Evolutionary conservation across 2,888 invertebrate species (phyloP).

Genomic region (Amblyjoppa proteus): DNA sequence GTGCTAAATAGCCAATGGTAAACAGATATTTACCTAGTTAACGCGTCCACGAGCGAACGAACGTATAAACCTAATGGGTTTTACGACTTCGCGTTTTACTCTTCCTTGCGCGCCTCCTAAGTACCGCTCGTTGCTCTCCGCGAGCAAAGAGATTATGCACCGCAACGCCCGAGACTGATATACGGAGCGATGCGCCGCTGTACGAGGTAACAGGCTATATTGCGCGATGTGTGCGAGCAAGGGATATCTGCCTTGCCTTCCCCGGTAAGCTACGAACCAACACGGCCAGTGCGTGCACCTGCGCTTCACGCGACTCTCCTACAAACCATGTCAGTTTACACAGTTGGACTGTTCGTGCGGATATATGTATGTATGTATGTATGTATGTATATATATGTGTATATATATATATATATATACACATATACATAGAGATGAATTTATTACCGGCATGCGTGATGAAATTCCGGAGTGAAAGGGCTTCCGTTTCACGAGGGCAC

Average conservation of each 20-base stretch:
- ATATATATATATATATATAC: neutral
- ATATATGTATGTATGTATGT: neutral
- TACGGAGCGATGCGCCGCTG: neutral
- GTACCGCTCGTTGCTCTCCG: slow-evolving; percentile 20
- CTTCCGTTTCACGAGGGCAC: slow-evolving; percentile 57
- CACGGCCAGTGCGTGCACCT: slow-evolving; percentile 28
- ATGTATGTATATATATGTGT: neutral
- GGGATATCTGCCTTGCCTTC: slow-evolving; percentile 34
- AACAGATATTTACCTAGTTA: slow-evolving; percentile 60
- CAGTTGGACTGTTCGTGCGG: neutral
- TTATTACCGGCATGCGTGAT: slow-evolving; percentile 43
- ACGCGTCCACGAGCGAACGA: slow-evolving; percentile 12
- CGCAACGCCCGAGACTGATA: slow-evolving; percentile 24
- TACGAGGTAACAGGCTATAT: neutral
- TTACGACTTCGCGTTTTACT: slow-evolving; percentile 15
- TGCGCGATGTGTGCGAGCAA: neutral
- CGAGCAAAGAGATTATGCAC: slow-evolving; percentile 5
- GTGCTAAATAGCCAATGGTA: slow-evolving; percentile 28
- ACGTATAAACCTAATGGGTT: slow-evolving; percentile 34
- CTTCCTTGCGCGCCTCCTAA: neutral
- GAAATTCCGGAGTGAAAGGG: slow-evolving; percentile 63
- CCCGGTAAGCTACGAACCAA: slow-evolving; percentile 4
- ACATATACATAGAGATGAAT: neutral
- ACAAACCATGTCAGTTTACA: neutral
- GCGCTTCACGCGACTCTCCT: slow-evolving; percentile 1